These are phyloP conservation scores for Macaca fascicularis DNA, from an alignment of 2,113 vertebrate species.

Conservation along the genomic window DNA sequence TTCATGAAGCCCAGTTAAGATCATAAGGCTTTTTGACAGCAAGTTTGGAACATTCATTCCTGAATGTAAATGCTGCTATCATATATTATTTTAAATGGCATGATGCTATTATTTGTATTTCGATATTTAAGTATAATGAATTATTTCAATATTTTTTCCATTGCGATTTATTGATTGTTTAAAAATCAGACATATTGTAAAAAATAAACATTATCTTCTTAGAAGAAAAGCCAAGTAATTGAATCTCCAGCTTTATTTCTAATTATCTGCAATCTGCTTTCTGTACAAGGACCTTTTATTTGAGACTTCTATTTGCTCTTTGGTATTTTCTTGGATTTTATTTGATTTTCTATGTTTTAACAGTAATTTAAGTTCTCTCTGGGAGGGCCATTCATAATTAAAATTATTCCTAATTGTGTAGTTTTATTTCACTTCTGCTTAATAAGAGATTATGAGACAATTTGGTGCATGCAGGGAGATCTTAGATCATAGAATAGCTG, in stretches of 20 bases:
- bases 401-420: constrained; percentile 49
- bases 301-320: neutral
- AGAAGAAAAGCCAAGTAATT: neutral
- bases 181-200: neutral
- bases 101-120: neutral
- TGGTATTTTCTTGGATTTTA: neutral
- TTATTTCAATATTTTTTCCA: neutral
- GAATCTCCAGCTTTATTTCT: neutral
- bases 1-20: constrained; percentile 14
- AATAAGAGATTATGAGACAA: constrained; percentile 46
- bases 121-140: neutral
- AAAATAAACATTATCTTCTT: neutral
- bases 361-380: neutral
- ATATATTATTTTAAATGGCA: neutral
- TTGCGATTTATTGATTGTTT: neutral
- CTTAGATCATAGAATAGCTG: neutral
- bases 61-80: neutral
- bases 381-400: constrained; percentile 48
- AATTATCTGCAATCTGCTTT: neutral
- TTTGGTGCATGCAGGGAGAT: neutral
- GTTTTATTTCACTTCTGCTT: constrained; percentile 31
- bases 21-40: neutral
- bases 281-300: neutral
- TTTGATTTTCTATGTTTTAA: constrained; percentile 12
- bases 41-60: neutral